phyloP scores from a whole-genome alignment of 2,888 invertebrate species.

The Hyles lineata region DNA sequence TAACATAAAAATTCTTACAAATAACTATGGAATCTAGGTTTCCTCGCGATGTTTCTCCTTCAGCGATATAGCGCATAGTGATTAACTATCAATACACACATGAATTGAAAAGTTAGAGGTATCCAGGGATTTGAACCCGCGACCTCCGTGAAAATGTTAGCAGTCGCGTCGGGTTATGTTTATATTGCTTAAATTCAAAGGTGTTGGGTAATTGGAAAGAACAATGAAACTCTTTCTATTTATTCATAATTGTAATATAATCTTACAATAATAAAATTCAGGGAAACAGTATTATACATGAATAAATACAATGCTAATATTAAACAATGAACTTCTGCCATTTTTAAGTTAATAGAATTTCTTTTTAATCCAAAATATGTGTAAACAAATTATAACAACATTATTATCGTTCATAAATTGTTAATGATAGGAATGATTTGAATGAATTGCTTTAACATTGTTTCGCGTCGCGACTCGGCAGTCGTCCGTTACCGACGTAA shows the following conservation, averaged over 20 bases:
- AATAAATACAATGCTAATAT: slow-evolving; percentile 84
- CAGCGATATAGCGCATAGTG: too few species aligned
- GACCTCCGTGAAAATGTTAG: too few species aligned
- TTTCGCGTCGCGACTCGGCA: slow-evolving; percentile 46
- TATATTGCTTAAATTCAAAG: neutral
- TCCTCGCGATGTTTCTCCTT: too few species aligned
- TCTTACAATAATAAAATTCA: slow-evolving; percentile 83
- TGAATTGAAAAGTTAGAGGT: too few species aligned
- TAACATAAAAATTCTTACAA: too few species aligned
- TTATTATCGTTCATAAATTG: slow-evolving; percentile 57
- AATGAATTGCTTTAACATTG: slow-evolving; percentile 54
- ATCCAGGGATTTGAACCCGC: too few species aligned
- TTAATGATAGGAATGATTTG: slow-evolving; percentile 79
- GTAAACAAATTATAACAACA: slow-evolving; percentile 64
- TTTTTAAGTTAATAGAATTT: slow-evolving; percentile 67
- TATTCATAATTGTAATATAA: slow-evolving; percentile 78
- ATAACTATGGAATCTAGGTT: too few species aligned
- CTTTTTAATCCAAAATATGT: slow-evolving; percentile 64
- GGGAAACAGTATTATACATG: slow-evolving; percentile 84
- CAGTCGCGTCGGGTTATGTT: too few species aligned
- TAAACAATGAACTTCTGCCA: slow-evolving; percentile 72
- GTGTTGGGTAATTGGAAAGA: slow-evolving; percentile 36
- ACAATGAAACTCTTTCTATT: slow-evolving; percentile 57
- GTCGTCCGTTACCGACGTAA: slow-evolving; percentile 55
- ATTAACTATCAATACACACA: too few species aligned